A percentile compares a stretch with the other conserved stretches of the same genome.
Evolutionary conservation across 2,888 invertebrate genomes (phyloP).

Genomic region (Acronicta aceris): DNA sequence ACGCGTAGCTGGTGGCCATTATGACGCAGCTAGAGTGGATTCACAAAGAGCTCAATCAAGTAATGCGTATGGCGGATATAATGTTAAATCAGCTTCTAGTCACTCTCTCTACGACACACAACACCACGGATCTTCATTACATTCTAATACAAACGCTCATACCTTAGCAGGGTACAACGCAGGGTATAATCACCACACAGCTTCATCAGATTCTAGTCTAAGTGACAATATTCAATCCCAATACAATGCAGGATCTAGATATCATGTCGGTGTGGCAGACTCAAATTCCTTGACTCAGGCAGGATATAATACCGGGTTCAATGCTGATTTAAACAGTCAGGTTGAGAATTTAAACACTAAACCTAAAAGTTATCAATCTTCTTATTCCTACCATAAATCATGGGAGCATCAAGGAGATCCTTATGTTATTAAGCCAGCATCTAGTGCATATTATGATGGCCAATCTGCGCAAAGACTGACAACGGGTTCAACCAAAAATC

Average conservation of each 20-base stretch:
- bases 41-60: slow-evolving; percentile 61
- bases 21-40: slow-evolving; percentile 56
- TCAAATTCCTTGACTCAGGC: slow-evolving; percentile 44
- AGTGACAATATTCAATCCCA: slow-evolving; percentile 54
- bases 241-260: slow-evolving; percentile 47
- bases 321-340: slow-evolving; percentile 57
- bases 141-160: slow-evolving; percentile 56
- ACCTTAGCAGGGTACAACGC: slow-evolving; percentile 50
- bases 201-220: slow-evolving; percentile 55
- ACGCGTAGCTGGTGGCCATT: slow-evolving; percentile 55
- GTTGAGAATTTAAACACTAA: slow-evolving; percentile 65
- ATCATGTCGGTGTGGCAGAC: slow-evolving; percentile 48
- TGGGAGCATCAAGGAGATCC: slow-evolving; percentile 88
- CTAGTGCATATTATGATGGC: slow-evolving; percentile 58
- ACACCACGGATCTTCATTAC: slow-evolving; percentile 49
- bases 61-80: slow-evolving; percentile 63
- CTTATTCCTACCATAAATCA: slow-evolving; percentile 86
- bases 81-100: slow-evolving; percentile 65
- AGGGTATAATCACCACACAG: slow-evolving; percentile 44
- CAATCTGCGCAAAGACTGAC: slow-evolving; percentile 72
- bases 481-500: slow-evolving; percentile 61
- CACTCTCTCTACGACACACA: slow-evolving; percentile 67
- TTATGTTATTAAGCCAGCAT: slow-evolving; percentile 80
- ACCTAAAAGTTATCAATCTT: slow-evolving; percentile 85
- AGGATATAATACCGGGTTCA: slow-evolving; percentile 35